Base-by-base conservation (phyloP, 2,797 vertebrate species). In the Notoglanidium macrostoma region DNA sequence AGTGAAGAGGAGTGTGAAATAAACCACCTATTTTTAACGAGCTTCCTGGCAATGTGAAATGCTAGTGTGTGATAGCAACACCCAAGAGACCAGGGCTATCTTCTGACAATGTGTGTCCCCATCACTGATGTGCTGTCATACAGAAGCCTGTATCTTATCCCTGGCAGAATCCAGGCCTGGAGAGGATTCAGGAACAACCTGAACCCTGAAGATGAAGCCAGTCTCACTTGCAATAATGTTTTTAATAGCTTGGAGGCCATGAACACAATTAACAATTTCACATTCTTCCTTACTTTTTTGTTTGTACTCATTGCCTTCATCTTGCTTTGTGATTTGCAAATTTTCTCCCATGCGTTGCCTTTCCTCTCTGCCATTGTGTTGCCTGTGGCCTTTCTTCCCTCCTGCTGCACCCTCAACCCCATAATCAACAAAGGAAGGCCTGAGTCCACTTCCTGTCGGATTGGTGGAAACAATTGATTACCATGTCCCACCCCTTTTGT, bases 391-490 rank as follows among this genome's bases (percentile, higher is more conserved):
- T 87, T 78, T 88, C 73, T 89, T 88, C 82, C 86, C 86, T 85
- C 59, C 85, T 79, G 51, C 73, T 86, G 29, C 88, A 72, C 85
- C 85, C 32, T 89, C 65, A 80, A 65, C 74, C 49, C 67, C 29
- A 5, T 76, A 74, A 70, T 88, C 84, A 85, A 83, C 63, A 89
- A 65, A 90, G 90, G 92, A 90, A 91, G 86, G 85, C 79, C 79
- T 76, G 63, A 77, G 88, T 90, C 73, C 55, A 86, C 89, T 90
- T 92, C 91, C 88, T 86, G 78, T 87, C n/a, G 88, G 89, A 87
- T 84, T 90, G 85, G 59, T 88, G 83, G 87, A 84, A 90, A 92
- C 89, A 92, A 89, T 91, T 83, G 82, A 89, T 90, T 86, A 90
- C 70, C 26, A 70, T 61, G 77, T n/a, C 79, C 87, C 63, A 89